Base-by-base conservation (phyloP, 2,113 vertebrate genomes). In the Xenopus tropicalis region DNA sequence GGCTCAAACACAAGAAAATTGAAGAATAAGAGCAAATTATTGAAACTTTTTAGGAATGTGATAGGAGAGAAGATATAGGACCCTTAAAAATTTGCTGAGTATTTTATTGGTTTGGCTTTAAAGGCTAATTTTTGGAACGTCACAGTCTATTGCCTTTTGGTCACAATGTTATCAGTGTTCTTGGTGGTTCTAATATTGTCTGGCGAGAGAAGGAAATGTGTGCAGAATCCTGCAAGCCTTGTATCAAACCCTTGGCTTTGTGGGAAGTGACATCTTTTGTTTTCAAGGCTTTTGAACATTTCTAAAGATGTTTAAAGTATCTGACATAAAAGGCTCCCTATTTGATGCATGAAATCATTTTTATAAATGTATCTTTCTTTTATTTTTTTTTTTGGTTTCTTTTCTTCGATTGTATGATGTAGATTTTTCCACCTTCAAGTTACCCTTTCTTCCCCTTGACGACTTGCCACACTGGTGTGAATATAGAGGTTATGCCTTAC, bases 241-340 rank as follows among this genome's bases (percentile, higher is more conserved):
- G 29, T 58, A 67, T 74, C 72, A 74, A 74, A 57, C 43, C 56
- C 23, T 25, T 48, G 48, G 72, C 72, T 74, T 74, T 74, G 64
- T 68, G 72, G 72, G 68, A 75, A 75, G 66, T 68, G 65, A 69
- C 57, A 68, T 58, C 66, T 75, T 75, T 75, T 75, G 59, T 57
- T 75, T 74, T 44, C 72, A 61, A 54, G 57, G 48, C 65, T 69
- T 61, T 75, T 69, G 57, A 69, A 75, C 44, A 69, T 65, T 69
- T 75, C 72, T 75, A 54, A 75, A 75, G 72, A 75, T 52, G 67
- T 69, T 75, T 75, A 48, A 75, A 62, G 57, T 23, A 68, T 59
- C 57, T 19, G 43, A 75, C 57, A 68, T 68, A 46, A 75, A 75
- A 68, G 72, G 20, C 23, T 61, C 43, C 42, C 56, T 16, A 61